Evolutionary conservation across 2,113 vertebrate genomes (phyloP).

Genomic region (rabbit (Oryctolagus cuniculus)): DNA sequence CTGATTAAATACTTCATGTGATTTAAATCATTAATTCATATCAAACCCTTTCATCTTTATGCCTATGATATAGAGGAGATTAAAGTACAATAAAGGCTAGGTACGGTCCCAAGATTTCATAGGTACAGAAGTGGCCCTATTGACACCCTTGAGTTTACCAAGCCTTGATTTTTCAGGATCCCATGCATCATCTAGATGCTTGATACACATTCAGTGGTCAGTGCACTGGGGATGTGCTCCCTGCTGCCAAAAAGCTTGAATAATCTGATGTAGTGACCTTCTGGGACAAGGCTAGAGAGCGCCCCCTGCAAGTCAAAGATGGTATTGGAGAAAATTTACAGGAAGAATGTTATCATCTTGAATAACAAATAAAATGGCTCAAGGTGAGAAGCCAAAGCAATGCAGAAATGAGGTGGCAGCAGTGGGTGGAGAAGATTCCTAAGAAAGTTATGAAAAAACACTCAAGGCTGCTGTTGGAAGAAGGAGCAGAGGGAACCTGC

Average conservation of each 20-base stretch:
- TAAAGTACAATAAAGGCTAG: background rate
- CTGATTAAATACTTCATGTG: background rate
- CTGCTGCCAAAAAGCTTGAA: background rate
- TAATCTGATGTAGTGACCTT: background rate
- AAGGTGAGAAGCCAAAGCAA: background rate
- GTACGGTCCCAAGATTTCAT: background rate
- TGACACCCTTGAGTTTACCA: background rate
- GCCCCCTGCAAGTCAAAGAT: background rate
- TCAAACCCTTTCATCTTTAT: background rate
- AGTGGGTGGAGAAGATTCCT: background rate
- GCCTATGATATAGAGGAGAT: background rate
- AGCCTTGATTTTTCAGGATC: background rate
- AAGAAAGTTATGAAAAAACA: background rate
- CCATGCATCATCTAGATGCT: background rate
- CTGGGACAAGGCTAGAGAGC: background rate
- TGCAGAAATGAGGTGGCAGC: background rate
- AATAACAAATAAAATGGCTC: background rate
- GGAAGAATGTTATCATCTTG: background rate
- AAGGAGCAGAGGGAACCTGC: background rate
- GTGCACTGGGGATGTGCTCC: rapidly evolving
- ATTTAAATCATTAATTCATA: background rate
- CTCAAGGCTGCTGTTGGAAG: background rate
- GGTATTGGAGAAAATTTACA: slow-evolving; percentile 5
- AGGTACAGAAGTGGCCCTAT: background rate
- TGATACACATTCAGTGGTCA: background rate